A percentile compares a stretch with the other conserved stretches of the same genome.
Conservation (phyloP, 2,113 vertebrate genomes). For the Gymnocephalus cernua region DNA sequence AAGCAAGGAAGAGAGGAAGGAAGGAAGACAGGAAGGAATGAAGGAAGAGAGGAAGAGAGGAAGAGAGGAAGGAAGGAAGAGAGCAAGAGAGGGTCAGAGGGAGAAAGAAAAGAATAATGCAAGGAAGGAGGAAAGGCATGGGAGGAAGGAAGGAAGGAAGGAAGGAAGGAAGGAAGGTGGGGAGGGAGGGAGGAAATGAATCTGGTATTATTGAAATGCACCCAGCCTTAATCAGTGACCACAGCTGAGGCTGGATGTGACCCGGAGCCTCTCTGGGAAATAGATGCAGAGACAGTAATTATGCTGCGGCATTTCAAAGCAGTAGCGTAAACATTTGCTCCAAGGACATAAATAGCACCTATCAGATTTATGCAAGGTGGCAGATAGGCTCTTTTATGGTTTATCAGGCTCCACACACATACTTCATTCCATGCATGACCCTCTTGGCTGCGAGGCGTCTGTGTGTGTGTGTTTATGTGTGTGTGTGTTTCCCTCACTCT, state of each 20-base stretch:
- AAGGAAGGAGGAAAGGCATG: not conserved
- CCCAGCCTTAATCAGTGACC: conserved; percentile 52
- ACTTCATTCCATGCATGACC: conserved; percentile 28
- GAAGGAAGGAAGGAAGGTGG: not conserved
- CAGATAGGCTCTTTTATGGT: conserved; percentile 45
- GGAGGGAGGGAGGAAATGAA: not conserved
- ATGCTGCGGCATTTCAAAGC: conserved; percentile 62
- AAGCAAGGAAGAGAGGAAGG: not conserved
- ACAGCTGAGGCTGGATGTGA: conserved; percentile 56
- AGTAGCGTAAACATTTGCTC: conserved; percentile 65
- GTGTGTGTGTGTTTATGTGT: conserved; percentile 12
- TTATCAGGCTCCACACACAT: conserved; percentile 59
- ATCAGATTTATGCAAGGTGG: conserved; percentile 58
- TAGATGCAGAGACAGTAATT: conserved; percentile 42
- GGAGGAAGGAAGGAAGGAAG: not conserved
- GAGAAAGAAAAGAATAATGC: not conserved
- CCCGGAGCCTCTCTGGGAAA: conserved; percentile 48
- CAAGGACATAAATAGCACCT: conserved; percentile 56
- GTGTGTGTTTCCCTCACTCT: not conserved
- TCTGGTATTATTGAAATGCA: conserved; percentile 32
- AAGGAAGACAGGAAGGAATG: not conserved
- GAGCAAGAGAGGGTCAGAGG: not conserved
- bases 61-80: not conserved
- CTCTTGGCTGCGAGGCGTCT: conserved; percentile 15
- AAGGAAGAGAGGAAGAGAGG: not conserved